phyloP scores from a whole-genome alignment of 2,888 invertebrate species.

The Andrena minutula region DNA sequence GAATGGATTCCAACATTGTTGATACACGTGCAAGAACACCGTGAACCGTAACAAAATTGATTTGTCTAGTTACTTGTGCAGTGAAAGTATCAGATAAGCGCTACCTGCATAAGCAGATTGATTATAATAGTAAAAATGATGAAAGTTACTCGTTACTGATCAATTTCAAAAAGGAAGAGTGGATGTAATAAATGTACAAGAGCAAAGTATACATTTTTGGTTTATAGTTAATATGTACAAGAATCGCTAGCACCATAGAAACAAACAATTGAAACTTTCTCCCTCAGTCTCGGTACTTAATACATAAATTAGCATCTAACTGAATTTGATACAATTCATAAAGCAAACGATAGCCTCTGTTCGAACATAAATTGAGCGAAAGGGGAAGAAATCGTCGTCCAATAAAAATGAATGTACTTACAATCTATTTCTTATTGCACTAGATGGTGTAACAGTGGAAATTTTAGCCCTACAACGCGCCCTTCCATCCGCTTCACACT shows the following conservation, averaged over 20 bases:
- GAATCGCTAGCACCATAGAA: constrained; percentile 30
- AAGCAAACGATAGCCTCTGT: constrained; percentile 10
- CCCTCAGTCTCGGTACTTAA: constrained; percentile 15
- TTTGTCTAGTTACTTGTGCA: constrained; percentile 16
- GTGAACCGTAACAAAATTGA: not conserved
- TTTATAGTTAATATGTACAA: constrained; percentile 72
- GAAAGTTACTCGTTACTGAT: not conserved
- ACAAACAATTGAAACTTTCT: constrained; percentile 27
- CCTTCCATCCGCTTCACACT: not conserved
- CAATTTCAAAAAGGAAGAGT: not conserved
- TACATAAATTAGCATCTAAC: not conserved
- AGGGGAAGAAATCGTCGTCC: not conserved
- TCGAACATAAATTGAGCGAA: not conserved
- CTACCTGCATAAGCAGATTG: not conserved
- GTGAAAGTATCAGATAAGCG: not conserved
- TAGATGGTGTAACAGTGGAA: not conserved
- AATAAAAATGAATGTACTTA: not conserved
- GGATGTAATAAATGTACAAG: constrained; percentile 60
- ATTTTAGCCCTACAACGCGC: not conserved
- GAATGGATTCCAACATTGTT: constrained; percentile 1
- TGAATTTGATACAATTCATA: not conserved
- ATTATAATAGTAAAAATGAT: not conserved
- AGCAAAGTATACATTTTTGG: constrained; percentile 48
- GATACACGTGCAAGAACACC: not conserved
- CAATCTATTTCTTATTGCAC: constrained; percentile 12